Conservation (phyloP, 1,140 invertebrate species). For the Neodiprion virginianus region DNA sequence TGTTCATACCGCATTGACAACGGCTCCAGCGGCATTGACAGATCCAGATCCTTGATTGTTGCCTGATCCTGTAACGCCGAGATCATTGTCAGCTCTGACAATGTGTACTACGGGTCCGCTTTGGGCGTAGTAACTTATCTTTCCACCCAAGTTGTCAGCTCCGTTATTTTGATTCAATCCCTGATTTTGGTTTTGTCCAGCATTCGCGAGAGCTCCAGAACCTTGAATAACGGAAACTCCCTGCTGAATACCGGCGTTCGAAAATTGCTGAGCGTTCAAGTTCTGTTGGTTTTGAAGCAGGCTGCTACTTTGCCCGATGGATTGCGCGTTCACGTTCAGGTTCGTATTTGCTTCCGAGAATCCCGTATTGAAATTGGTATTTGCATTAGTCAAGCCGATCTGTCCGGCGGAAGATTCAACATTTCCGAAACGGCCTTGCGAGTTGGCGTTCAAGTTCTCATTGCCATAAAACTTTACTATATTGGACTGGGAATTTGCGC, state of each 20-base stretch:
- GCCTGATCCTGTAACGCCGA: neutral
- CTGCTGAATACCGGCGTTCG: neutral
- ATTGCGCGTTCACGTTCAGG: neutral
- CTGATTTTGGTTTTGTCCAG: neutral
- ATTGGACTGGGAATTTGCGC: too few species aligned
- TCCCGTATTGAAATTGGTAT: too few species aligned
- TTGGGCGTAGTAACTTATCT: conserved; percentile 2
- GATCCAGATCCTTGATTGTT: conserved; percentile 3
- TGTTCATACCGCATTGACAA: neutral
- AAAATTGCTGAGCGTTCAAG: neutral
- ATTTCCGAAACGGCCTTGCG: too few species aligned
- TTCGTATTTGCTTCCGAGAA: neutral
- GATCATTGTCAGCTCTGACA: neutral
- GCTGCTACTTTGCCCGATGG: neutral
- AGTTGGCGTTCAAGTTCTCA: too few species aligned
- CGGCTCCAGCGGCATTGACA: conserved; percentile 3
- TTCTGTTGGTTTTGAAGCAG: neutral
- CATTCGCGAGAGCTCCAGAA: neutral
- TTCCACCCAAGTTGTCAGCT: neutral
- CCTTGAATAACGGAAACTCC: neutral
- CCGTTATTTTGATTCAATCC: neutral
- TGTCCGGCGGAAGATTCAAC: too few species aligned
- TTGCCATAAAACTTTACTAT: too few species aligned
- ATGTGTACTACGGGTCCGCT: conserved; percentile 11
- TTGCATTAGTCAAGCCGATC: too few species aligned